Base-by-base conservation (phyloP, 2,113 vertebrate species). In the Beaufortia kweichowensis region DNA sequence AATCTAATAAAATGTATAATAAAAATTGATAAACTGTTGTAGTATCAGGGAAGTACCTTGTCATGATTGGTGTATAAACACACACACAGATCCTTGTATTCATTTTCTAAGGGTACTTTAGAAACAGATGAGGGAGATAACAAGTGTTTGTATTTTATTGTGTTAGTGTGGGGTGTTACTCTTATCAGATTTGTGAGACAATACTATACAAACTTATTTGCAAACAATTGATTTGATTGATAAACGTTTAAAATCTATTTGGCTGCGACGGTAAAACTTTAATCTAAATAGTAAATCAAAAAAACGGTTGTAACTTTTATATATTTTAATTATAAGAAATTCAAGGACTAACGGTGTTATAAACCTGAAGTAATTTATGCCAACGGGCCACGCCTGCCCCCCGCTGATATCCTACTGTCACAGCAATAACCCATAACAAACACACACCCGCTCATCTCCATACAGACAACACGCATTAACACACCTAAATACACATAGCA, bases 171-270 rank as follows among this genome's bases (percentile, higher is more conserved):
- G 65, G 50, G 19, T 50, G 19, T 81, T 43, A 59, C 39, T 39
- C 39, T 76, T 82, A 82, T 79, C 81, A 67, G 66, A 71, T 72
- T 39, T 53, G 17, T 66, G 35, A 67, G 53, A 67, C 14, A 53
- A 26, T 39, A 35, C 21, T 19, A 55, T 55, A 14, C 21, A 55
- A 50, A 29, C 64, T 31, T 59, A 75, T 82, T 75, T 78, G 76
- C 71, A 82, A 70, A 79, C 29, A 78, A 28, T n/a, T n/a, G n/a
- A n/a, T n/a, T n/a, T n/a, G n/a, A n/a, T n/a, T n/a, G n/a, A n/a
- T n/a, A n/a, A n/a, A n/a, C n/a, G n/a, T n/a, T 14, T 17, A 46
- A 46, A 46, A 46, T 46, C 3, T 5, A 7, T 1, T 1, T 35
- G 33, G 12, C 43, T 15, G 12, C 14, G 15, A 4, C 1, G 3